Evolutionary conservation across 1,140 invertebrate genomes (phyloP), one percentile per base, ranked within the genome.

Genomic region (Mya arenaria): DNA sequence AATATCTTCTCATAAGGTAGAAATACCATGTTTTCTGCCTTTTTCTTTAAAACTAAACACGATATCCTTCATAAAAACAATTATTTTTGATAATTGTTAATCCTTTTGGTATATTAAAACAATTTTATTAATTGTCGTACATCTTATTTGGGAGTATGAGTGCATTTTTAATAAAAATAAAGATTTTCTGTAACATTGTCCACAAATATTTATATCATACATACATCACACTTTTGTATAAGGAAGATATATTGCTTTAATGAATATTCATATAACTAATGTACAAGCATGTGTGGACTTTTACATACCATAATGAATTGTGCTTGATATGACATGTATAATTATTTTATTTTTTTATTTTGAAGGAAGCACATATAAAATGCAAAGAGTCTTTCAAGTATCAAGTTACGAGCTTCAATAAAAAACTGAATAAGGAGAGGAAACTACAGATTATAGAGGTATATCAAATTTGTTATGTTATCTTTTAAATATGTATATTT

Each of bases 361-460:
- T 94, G 71, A 92, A 95, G 58, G 88, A 94, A 41, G 87, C 92
- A 6, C 95, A 95, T 90, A 94, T 94, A 82, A 85, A 91, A 30
- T 73, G 90, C 28, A 90, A 95, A 0, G 94, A 93, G 83, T 95
- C 95, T 10, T 98, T 97, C 88, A 96, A 96, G 94, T 94, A 98
- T n/a, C 94, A 95, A 83, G 96, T 98, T 17, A 97, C 98, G 92
- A 96, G 96, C 8, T 98, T 97, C 92, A 96, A 97, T 90, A 97
- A 96, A 89, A 96, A 96, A 92, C 95, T 97, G 82, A 94, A 94
- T 17, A 95, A 96, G 89, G 92, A 93, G 48, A 95, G 97, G 87
- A 98, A 98, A 94, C 92, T 98, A 36, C 92, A 95, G 4, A 97
- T 96, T 93, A 97, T 98, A 85, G 97, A 98, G 93, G 96, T 97